phyloP scores from a whole-genome alignment of 1,140 invertebrate genomes.

The Apis florea region DNA sequence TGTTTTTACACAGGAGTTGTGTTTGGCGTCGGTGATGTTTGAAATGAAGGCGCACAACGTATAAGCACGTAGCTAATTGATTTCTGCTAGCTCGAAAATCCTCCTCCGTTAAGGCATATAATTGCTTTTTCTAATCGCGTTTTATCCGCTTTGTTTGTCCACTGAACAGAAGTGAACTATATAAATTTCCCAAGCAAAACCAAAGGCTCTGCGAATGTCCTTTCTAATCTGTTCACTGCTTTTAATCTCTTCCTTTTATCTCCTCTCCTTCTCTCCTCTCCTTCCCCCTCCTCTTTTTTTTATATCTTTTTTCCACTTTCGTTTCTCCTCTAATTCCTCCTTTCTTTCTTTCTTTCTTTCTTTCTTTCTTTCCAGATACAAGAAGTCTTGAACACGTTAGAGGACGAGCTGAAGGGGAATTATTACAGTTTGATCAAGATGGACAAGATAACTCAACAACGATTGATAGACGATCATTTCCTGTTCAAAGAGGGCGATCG shows the following conservation, averaged over 20 bases:
- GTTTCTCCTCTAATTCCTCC: too few relatives aligned
- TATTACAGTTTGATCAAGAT: slow-evolving; percentile 87
- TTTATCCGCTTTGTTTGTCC: slow-evolving; percentile 13
- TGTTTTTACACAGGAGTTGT: neutral
- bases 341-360: too few relatives aligned
- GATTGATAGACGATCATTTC: slow-evolving; percentile 89
- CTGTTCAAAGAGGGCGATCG: slow-evolving; percentile 89
- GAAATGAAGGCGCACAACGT: slow-evolving; percentile 12
- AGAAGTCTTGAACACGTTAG: slow-evolving; percentile 76
- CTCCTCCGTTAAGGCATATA: neutral
- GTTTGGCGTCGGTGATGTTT: neutral
- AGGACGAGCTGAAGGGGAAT: slow-evolving; percentile 84
- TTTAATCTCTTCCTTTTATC: neutral
- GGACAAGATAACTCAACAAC: slow-evolving; percentile 85
- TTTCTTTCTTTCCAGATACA: slow-evolving; percentile 59
- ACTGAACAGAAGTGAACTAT: neutral
- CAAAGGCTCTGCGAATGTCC: neutral
- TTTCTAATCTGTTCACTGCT: slow-evolving; percentile 2
- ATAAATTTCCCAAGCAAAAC: neutral
- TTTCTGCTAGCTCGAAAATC: neutral
- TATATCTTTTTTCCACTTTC: slow-evolving; percentile 20
- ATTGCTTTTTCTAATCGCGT: slow-evolving; percentile 33
- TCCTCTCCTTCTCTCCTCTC: too few relatives aligned
- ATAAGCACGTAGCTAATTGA: slow-evolving; percentile 10
- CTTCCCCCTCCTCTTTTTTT: too few relatives aligned